Evolutionary conservation across 2,888 invertebrate species (phyloP), one percentile per base, ranked within the genome.

Genomic region (Nebria brevicollis): DNA sequence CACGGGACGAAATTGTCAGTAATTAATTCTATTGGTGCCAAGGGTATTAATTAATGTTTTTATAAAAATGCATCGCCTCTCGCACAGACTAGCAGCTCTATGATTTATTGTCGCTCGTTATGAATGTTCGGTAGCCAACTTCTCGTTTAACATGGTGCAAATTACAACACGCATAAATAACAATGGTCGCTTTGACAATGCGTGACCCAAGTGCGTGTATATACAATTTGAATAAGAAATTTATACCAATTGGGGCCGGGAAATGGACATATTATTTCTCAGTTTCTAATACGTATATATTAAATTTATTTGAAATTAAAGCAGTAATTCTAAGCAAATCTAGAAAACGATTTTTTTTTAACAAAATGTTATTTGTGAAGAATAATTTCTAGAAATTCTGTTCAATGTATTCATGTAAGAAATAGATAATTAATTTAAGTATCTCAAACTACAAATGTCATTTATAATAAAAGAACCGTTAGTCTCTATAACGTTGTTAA

Each of bases 31-130:
- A 26, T 20, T n/a, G 72, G 11, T 54, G 54, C 72, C 79, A 54
- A 68, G 79, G 75, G 75, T 79, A 79, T 79, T 79, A 79, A 79
- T 79, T 79, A 79, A 79, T 34, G 26, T 74, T 41, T 79, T 79
- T 79, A 79, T 79, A 79, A 79, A 79, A 79, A 79, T 79, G 42
- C 54, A 13, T 54, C 54, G 54, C 54, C 54, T 54, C 54, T 54
- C 54, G 54, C 70, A 13, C 26, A 70, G 20, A 34, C 34, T 20
- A 64, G 13, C 15, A 64, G 13, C 15, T 34, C 76, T 76, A 74
- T 79, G 79, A 79, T 79, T 79, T 79, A 79, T 79, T 64, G 34
- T 25, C 15, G 66, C 75, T 74, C 68, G 79, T 79, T 79, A 74
- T 34, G 34, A 34, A 79, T 79, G 79, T 15, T 25, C 79, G 74